Evolutionary conservation across 2,797 vertebrate genomes (phyloP), one percentile per base, ranked within the genome.

Genomic region (Neosalanx taihuensis): DNA sequence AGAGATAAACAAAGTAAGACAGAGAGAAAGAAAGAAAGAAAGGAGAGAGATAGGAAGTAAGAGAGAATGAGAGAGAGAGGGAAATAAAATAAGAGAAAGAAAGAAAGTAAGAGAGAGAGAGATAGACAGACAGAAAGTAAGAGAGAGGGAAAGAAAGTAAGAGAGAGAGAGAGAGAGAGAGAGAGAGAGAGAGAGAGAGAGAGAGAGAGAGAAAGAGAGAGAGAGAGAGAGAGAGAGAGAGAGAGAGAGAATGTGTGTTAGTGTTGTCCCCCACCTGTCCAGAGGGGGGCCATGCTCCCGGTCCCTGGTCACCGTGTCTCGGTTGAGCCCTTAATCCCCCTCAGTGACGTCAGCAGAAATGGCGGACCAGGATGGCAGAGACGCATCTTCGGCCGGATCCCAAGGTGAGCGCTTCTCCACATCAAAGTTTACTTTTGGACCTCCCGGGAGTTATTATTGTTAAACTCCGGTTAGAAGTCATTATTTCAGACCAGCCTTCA

Each of bases 311-410:
- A 46, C 51, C 51, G 80, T 77, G 56, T 63, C 67, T 67, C 60
- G 72, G 75, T 75, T 84, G 76, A 83, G 74, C 73, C 37, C 53
- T 70, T 86, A 85, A 91, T 89, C 91, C 81, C 84, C 85, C 76
- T 86, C 85, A 76, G 79, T 93, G 92, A 94, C 93, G 93, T 93
- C 91, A 91, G 86, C 84, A 91, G 92, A 89, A 91, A 94, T 94
- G 93, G 93, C 93, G 92, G 93, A 93, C 79, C 89, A 79, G 90
- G 91, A 90, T 80, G 90, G 88, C 84, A 88, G 88, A 84, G 90
- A 88, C 89, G 85, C 87, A 83, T 91, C 89, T 88, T 85, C 83
- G 82, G 81, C 87, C 64, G 87, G 86, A 82, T 91, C 90, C 86
- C 92, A 90, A 90, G 92, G 93, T 94, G 89, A 93, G 90, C 79